Percentiles rank a stretch among this genome's conserved stretches.
Conservation (phyloP, 1,140 invertebrate species). For the Kradibia gibbosae region DNA sequence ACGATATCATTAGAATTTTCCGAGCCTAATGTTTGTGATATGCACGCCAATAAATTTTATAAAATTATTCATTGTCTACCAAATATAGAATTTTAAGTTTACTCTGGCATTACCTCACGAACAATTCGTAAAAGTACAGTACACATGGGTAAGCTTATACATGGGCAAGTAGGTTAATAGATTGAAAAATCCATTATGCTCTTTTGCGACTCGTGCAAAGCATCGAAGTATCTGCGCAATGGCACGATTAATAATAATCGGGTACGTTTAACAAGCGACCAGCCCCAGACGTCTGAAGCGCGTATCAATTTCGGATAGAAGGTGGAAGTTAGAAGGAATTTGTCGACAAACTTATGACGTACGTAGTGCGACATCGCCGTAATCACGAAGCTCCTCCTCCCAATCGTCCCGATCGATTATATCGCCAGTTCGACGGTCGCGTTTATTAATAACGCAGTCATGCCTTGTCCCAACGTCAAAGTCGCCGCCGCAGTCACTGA, state of each 20-base stretch:
- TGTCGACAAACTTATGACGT: too few relatives aligned
- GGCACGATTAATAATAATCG: not conserved
- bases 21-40: not conserved
- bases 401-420: constrained; percentile 53
- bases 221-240: not conserved
- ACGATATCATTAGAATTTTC: not conserved
- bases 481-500: constrained; percentile 14
- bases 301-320: not conserved
- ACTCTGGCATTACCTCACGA: not conserved
- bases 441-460: not conserved
- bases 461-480: constrained; percentile 13
- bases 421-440: constrained; percentile 50
- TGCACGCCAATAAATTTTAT: not conserved
- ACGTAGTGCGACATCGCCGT: too few relatives aligned
- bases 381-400: too few relatives aligned
- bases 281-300: not conserved
- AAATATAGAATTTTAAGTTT: not conserved
- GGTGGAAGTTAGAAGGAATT: constrained; percentile 26
- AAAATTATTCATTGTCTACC: not conserved
- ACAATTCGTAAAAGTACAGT: not conserved
- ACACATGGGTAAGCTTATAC: too few relatives aligned
- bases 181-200: not conserved
- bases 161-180: too few relatives aligned
- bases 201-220: not conserved
- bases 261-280: not conserved